A percentile compares a stretch with the other conserved stretches of the same genome.
Conservation (phyloP, 2,113 vertebrate species). For the Synodontis membranacea region DNA sequence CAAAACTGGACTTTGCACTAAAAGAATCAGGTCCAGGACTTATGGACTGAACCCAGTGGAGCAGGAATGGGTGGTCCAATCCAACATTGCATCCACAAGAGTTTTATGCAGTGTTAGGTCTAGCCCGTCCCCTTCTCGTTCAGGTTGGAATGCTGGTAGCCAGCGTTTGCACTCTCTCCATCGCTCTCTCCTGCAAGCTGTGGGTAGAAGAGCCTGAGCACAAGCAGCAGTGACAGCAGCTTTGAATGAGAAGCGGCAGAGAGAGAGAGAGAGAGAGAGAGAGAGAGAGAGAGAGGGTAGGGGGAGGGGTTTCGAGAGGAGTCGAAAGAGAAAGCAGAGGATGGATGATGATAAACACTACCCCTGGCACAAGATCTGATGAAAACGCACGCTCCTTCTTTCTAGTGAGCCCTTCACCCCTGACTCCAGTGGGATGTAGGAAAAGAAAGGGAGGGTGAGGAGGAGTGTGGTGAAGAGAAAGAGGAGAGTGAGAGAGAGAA, state of each 20-base stretch:
- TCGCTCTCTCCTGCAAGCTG: constrained; percentile 47
- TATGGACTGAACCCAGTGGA: background rate
- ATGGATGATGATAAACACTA: constrained; percentile 60
- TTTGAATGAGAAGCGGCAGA: constrained; percentile 41
- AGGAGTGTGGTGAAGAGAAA: constrained; percentile 35
- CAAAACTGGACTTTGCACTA: constrained; percentile 22
- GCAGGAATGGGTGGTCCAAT: constrained; percentile 5
- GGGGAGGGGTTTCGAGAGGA: constrained; percentile 37
- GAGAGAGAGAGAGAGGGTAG: constrained; percentile 36
- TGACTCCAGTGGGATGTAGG: constrained; percentile 22
- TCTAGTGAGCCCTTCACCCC: constrained; percentile 43
- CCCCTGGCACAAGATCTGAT: constrained; percentile 47
- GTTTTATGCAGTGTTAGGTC: background rate
- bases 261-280: constrained; percentile 35
- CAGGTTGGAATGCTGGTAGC: constrained; percentile 22
- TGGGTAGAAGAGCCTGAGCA: constrained; percentile 21
- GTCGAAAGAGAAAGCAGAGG: constrained; percentile 35
- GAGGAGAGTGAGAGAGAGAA: constrained; percentile 11
- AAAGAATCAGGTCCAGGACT: background rate
- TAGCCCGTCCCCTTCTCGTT: background rate
- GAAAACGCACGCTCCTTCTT: constrained; percentile 40
- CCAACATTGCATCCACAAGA: background rate
- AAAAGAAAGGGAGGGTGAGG: constrained; percentile 25
- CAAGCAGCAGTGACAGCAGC: constrained; percentile 44
- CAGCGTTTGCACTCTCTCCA: constrained; percentile 58